These are phyloP conservation scores for Anoplolepis gracilipes DNA, from an alignment of 1,140 invertebrate species.

Conservation along the genomic window DNA sequence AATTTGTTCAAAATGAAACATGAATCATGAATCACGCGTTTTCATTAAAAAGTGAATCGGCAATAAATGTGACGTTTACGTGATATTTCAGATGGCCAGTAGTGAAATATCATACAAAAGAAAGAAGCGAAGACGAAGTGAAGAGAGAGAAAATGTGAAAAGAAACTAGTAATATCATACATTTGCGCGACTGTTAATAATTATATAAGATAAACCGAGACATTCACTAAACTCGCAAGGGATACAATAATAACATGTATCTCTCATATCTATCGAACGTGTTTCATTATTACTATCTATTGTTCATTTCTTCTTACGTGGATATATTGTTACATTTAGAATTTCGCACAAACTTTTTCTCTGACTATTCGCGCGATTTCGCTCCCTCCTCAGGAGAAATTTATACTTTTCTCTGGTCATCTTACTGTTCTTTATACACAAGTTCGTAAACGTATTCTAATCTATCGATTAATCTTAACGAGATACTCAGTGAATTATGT, in stretches of 20 bases:
- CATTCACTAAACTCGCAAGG: slow-evolving; percentile 7
- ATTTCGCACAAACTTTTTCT: slow-evolving; percentile 35
- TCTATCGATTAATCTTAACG: slow-evolving; percentile 69
- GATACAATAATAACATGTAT: slow-evolving; percentile 17
- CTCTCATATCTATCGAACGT: slow-evolving; percentile 37
- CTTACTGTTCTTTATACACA: slow-evolving; percentile 65
- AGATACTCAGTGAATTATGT: slow-evolving; percentile 63
- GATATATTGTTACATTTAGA: slow-evolving; percentile 57
- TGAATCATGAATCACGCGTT: slow-evolving; percentile 48
- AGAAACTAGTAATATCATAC: slow-evolving; percentile 23
- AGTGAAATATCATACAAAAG: slow-evolving; percentile 55
- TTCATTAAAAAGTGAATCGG: background rate
- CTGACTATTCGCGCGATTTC: slow-evolving; percentile 2
- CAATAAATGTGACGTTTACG: slow-evolving; percentile 6
- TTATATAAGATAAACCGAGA: slow-evolving; percentile 36
- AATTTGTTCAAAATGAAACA: slow-evolving; percentile 47
- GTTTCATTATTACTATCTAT: slow-evolving; percentile 50
- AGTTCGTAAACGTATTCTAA: slow-evolving; percentile 67
- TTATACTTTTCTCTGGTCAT: slow-evolving; percentile 31
- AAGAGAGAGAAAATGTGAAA: slow-evolving; percentile 11
- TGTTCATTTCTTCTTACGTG: slow-evolving; percentile 53
- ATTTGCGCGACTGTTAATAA: slow-evolving; percentile 26
- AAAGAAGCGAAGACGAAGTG: slow-evolving; percentile 37
- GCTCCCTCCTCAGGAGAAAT: slow-evolving; percentile 25
- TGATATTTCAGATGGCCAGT: slow-evolving; percentile 12